Percentiles rank a stretch among this genome's conserved stretches.
Evolutionary conservation across 2,888 invertebrate species (phyloP).

Genomic region (Rotaria socialis): DNA sequence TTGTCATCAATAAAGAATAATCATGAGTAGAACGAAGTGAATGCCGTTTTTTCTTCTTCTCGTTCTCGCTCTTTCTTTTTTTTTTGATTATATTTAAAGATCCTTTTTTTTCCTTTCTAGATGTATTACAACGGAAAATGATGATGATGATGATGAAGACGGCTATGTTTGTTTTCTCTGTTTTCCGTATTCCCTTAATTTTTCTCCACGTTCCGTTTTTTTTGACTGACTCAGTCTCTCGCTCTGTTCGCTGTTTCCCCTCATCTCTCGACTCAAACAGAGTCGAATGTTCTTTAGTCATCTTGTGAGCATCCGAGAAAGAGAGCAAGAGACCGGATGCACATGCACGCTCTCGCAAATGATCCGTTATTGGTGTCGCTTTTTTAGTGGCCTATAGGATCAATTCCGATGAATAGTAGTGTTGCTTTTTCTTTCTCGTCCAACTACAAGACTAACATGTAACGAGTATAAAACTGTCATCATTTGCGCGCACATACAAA

Average conservation of each 20-base stretch:
- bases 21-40: conserved; percentile 6
- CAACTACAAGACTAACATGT: background rate
- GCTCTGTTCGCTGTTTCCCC: background rate
- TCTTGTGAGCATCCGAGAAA: conserved; percentile 10
- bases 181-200: background rate
- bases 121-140: background rate
- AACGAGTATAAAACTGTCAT: background rate
- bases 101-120: background rate
- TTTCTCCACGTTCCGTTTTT: background rate
- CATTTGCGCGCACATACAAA: background rate
- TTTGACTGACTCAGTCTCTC: background rate
- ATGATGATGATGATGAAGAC: conserved; percentile 4
- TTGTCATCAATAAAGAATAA: conserved; percentile 26
- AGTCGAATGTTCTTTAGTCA: conserved; percentile 10
- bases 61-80: background rate
- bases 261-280: background rate
- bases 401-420: conserved; percentile 13
- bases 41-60: background rate
- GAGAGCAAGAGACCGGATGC: background rate
- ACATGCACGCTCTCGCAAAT: conserved; percentile 17
- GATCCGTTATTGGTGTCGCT: background rate
- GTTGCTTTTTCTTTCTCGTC: background rate
- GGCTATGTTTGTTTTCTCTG: conserved; percentile 2
- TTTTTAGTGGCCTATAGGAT: background rate
- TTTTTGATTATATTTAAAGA: background rate